These are phyloP conservation scores for Ammospiza caudacuta DNA, from an alignment of 2,113 vertebrate genomes.

Conservation along the genomic window DNA sequence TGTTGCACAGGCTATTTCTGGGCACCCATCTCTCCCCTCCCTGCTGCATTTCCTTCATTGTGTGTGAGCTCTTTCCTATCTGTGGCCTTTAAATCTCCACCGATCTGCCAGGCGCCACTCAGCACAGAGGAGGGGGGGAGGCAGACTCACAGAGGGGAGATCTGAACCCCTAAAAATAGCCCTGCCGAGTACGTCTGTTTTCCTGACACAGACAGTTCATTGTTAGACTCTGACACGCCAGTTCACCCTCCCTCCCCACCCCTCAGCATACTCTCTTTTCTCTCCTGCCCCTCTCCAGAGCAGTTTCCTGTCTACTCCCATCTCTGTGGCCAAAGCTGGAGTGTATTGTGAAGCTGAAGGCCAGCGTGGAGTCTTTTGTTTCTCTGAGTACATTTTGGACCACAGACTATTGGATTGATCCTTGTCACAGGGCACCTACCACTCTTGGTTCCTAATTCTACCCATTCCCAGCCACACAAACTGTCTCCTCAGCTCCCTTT, in stretches of 20 bases:
- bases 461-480: neutral
- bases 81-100: constrained; percentile 70
- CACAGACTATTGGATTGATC: neutral
- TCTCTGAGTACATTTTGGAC: neutral
- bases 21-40: constrained; percentile 49
- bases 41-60: constrained; percentile 54
- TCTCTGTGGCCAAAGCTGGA: neutral
- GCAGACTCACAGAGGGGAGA: constrained; percentile 45
- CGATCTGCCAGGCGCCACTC: constrained; percentile 74
- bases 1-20: constrained; percentile 43
- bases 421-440: neutral
- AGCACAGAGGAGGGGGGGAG: constrained; percentile 66
- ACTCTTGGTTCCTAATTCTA: neutral
- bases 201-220: constrained; percentile 75
- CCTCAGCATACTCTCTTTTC: constrained; percentile 11
- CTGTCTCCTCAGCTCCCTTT: neutral
- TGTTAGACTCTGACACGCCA: constrained; percentile 65
- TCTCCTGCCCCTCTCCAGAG: constrained; percentile 18
- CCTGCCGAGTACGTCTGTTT: constrained; percentile 64
- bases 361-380: constrained; percentile 2
- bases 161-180: constrained; percentile 77
- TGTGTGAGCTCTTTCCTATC: constrained; percentile 72
- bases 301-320: constrained; percentile 53
- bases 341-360: neutral
- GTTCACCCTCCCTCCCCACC: constrained; percentile 23